Base-by-base conservation (phyloP, 2,797 vertebrate genomes). In the Falco naumanni region DNA sequence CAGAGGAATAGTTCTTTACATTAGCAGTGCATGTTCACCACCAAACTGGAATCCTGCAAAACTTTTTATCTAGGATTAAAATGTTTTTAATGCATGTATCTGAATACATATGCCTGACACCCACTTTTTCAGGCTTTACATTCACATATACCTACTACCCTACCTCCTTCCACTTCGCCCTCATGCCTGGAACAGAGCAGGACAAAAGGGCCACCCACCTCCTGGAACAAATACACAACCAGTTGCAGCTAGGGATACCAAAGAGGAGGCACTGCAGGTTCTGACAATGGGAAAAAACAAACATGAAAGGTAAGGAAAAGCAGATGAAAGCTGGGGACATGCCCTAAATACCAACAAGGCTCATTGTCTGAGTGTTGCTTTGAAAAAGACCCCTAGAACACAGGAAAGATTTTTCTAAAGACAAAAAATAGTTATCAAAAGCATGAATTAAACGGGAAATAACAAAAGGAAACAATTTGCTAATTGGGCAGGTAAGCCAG, bases 281-380 rank as follows among this genome's bases (percentile, higher is more conserved):
- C 71, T n/a, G 41, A 64, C 47, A 39, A 54, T 4, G 54, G 66
- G 77, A 79, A 87, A 82, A 89, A 79, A 76, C 77, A 89, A 75
- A 89, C 71, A 79, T 79, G 82, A 94, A 87, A 92, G 82, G 86
- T 87, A 64, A 92, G 82, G 90, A 89, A 79, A 75, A 83, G 86
- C 77, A 94, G 86, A 79, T 79, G 93, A 87, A 92, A 92, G 93
- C 81, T 47, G 57, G 72, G 68, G 86, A 90, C 57, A 34, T 83
- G 78, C 72, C 82, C 90, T 69, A 74, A 83, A 89, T 33, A 69
- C 82, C 78, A 48, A 43, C 74, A 25, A 28, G 16, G 24, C 76
- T 68, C 66, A 86, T 82, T 86, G 85, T 86, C 85, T 2, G 15
- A 69, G 71, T 0, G 21, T 3, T 22, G 72, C 82, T 92, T 87